Evolutionary conservation across 2,797 vertebrate species (phyloP).

Genomic region (Leucoraja ocellata): DNA sequence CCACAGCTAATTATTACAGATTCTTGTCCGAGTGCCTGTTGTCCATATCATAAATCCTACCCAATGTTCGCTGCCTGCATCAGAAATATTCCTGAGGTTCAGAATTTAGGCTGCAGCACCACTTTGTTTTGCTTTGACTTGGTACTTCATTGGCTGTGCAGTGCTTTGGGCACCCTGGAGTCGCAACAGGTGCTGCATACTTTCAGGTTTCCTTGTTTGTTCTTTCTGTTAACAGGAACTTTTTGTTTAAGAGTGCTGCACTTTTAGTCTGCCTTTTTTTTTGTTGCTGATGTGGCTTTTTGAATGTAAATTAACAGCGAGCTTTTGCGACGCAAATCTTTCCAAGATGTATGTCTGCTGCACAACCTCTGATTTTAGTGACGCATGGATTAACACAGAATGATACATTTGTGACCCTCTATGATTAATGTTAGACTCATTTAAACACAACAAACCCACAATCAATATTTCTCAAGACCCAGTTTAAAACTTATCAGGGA

Average conservation of each 20-base stretch:
- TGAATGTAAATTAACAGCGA: neutral
- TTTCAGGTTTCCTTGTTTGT: neutral
- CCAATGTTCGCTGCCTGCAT: neutral
- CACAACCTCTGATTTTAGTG: neutral
- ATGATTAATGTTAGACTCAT: neutral
- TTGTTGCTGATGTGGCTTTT: neutral
- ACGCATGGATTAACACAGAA: neutral
- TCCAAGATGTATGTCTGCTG: neutral
- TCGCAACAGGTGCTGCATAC: neutral
- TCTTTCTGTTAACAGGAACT: neutral
- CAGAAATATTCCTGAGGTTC: slow-evolving; percentile 9
- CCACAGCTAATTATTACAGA: neutral
- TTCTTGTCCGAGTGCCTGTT: neutral
- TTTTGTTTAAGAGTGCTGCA: neutral
- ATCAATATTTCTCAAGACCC: neutral
- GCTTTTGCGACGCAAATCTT: neutral
- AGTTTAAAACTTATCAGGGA: neutral
- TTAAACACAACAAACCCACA: neutral
- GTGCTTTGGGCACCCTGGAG: neutral
- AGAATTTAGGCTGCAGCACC: neutral
- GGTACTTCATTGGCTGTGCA: neutral
- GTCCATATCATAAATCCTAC: slow-evolving; percentile 7
- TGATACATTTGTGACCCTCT: neutral
- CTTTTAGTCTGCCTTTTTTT: neutral
- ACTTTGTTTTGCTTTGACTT: slow-evolving; percentile 6